These are phyloP conservation scores for Hemiscyllium ocellatum DNA, from an alignment of 2,113 vertebrate species.

Conservation along the genomic window DNA sequence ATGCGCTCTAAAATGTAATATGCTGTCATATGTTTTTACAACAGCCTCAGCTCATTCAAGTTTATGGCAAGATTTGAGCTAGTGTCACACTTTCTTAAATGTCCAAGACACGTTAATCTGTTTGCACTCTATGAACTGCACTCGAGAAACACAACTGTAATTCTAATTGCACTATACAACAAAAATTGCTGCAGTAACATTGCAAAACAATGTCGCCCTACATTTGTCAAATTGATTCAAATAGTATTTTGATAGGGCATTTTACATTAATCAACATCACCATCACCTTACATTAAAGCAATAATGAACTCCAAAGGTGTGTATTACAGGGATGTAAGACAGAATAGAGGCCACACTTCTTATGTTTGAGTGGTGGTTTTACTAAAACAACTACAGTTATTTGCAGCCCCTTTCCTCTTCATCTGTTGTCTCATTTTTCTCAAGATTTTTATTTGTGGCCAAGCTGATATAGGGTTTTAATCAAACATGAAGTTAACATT, in stretches of 20 bases:
- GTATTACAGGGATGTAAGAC: conserved; percentile 26
- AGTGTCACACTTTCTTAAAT: not conserved
- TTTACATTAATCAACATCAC: conserved; percentile 35
- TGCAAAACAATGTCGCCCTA: conserved; percentile 29
- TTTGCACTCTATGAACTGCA: conserved; percentile 23
- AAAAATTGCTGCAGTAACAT: conserved; percentile 30
- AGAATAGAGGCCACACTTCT: not conserved
- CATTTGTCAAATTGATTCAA: conserved; percentile 32
- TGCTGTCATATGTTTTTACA: conserved; percentile 41
- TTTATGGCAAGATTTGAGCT: not conserved
- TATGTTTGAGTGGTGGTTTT: not conserved
- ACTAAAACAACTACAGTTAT: not conserved
- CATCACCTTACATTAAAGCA: conserved; percentile 32
- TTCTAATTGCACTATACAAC: conserved; percentile 34
- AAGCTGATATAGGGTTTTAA: not conserved
- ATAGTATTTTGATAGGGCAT: conserved; percentile 19
- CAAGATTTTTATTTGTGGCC: not conserved
- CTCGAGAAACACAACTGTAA: conserved; percentile 29
- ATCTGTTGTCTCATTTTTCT: not conserved
- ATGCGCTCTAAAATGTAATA: conserved; percentile 45
- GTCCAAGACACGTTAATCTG: not conserved
- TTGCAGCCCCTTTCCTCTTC: not conserved
- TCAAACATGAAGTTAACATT: not conserved
- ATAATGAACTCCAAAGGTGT: conserved; percentile 21
- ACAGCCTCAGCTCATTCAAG: conserved; percentile 2